Base-by-base conservation (phyloP, 2,888 invertebrate species). In the Willowsia nigromaculata region DNA sequence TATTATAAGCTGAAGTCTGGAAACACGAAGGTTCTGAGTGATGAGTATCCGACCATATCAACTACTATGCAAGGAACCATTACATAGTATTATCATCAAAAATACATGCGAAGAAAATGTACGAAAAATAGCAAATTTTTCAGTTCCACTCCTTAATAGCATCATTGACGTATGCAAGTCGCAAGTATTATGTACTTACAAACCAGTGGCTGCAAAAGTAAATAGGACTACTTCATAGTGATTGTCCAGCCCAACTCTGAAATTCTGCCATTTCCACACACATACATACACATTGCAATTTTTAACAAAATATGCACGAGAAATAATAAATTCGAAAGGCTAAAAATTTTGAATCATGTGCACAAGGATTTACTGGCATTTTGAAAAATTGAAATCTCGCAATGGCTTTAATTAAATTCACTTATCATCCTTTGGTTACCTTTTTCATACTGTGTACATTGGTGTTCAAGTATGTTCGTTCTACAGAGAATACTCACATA, bases 1-100 rank as follows among this genome's bases (percentile, higher is more conserved):
- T 40, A 68, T 68, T 68, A 68, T 68, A 68, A 68, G 68, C 68
- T 68, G 40, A 68, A 68, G 22, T 22, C 68, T 68, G 68, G 68
- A 68, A 68, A 68, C 40, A 68, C 68, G 68, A 68, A 68, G 6
- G 37, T 18, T 40, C 27, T 68, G 68, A n/a, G 7, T 68, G 40
- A 37, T 7, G 68, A n/a, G 68, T 68, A 68, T 18, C 22, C 37
- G 68, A 68, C 62, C 62, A 33, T 59, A 59, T 27, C 59, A 59
- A 33, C 59, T 27, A 18, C 25, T 3, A 7, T 56, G 18, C 13
- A 56, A 22, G 25, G 22, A 25, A 25, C 3, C 56, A n/a, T 5
- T 3, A 18, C 56, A 6, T 56, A 27, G n/a, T 59, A n/a, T 59
- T 59, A 33, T 59, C n/a, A 59, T 15, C 5, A 25, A 59, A 59